Percentiles rank a stretch among this genome's conserved stretches.
Conservation (phyloP, 2,888 invertebrate genomes). For the Agrochola circellaris region DNA sequence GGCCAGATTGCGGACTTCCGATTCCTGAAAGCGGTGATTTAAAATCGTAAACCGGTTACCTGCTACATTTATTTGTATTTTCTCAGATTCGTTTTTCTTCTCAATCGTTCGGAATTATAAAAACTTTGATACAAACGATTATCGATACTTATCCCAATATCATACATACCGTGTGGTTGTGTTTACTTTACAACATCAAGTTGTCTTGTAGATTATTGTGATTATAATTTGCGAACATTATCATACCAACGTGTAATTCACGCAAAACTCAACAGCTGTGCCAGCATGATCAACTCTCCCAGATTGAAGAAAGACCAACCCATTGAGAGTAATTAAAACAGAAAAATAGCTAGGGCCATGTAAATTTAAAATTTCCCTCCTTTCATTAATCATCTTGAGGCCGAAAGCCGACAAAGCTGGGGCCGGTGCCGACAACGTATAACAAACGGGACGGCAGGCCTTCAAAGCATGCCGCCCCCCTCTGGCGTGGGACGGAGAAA, state of each 20-base stretch:
- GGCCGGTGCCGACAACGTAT: slow-evolving; percentile 79
- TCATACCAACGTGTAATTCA: slow-evolving; percentile 30
- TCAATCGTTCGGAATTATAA: neutral
- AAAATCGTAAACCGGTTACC: neutral
- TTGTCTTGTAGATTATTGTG: neutral
- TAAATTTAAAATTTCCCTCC: slow-evolving; percentile 79
- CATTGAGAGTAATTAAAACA: slow-evolving; percentile 66
- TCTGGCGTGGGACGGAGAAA: slow-evolving; percentile 65
- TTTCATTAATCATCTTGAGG: slow-evolving; percentile 82
- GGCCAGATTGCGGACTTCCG: slow-evolving; percentile 10
- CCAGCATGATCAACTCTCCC: slow-evolving; percentile 35
- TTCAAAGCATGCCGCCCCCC: slow-evolving; percentile 66
- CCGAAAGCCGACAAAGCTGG: slow-evolving; percentile 77
- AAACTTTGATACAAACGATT: neutral
- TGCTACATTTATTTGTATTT: neutral
- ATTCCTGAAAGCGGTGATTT: slow-evolving; percentile 24
- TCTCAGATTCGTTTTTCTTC: neutral
- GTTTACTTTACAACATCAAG: neutral
- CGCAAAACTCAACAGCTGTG: slow-evolving; percentile 45
- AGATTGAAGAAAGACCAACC: slow-evolving; percentile 51
- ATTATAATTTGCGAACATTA: neutral
- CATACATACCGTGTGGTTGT: too few species aligned
- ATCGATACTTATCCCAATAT: too few species aligned
- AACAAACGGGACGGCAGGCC: slow-evolving; percentile 79
- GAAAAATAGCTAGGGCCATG: slow-evolving; percentile 64